phyloP scores from a whole-genome alignment of 2,797 vertebrate species.

The Sternotherus odoratus region DNA sequence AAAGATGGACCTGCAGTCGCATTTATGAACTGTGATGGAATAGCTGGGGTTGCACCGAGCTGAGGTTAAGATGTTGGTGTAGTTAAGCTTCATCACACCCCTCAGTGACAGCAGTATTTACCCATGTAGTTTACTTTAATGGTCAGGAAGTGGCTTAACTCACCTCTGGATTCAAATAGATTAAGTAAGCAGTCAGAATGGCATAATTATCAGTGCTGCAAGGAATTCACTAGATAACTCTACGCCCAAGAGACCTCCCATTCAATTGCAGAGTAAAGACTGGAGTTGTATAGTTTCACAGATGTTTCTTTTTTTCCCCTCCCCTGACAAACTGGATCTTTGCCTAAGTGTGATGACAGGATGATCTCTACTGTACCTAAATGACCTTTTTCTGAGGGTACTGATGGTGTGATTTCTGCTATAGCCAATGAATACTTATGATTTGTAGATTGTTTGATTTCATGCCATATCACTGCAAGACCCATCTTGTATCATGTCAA shows the following conservation, averaged over 20 bases:
- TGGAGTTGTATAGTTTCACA: conserved; percentile 33
- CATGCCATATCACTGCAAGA: conserved; percentile 71
- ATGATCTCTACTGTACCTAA: background rate
- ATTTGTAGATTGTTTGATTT: conserved; percentile 65
- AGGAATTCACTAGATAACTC: conserved; percentile 72
- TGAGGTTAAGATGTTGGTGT: conserved; percentile 80
- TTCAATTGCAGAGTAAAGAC: conserved; percentile 62
- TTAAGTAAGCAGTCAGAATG: conserved; percentile 79
- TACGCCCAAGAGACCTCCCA: conserved; percentile 69
- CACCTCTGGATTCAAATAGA: conserved; percentile 84
- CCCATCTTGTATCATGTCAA: conserved; percentile 73
- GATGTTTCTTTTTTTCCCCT: background rate
- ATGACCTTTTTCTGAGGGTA: conserved; percentile 38
- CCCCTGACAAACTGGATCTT: background rate
- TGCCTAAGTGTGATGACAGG: background rate
- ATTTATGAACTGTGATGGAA: conserved; percentile 85
- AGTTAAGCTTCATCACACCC: conserved; percentile 80
- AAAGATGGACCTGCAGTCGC: conserved; percentile 85
- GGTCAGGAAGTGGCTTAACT: conserved; percentile 83
- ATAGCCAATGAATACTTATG: conserved; percentile 43
- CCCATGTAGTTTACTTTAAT: conserved; percentile 83
- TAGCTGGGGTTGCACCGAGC: conserved; percentile 68
- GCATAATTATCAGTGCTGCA: conserved; percentile 74
- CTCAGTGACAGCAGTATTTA: conserved; percentile 81
- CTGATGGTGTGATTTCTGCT: conserved; percentile 49